Evolutionary conservation across 2,888 invertebrate species (phyloP), one percentile per base, ranked within the genome.

Genomic region (Macroteleia sp.): DNA sequence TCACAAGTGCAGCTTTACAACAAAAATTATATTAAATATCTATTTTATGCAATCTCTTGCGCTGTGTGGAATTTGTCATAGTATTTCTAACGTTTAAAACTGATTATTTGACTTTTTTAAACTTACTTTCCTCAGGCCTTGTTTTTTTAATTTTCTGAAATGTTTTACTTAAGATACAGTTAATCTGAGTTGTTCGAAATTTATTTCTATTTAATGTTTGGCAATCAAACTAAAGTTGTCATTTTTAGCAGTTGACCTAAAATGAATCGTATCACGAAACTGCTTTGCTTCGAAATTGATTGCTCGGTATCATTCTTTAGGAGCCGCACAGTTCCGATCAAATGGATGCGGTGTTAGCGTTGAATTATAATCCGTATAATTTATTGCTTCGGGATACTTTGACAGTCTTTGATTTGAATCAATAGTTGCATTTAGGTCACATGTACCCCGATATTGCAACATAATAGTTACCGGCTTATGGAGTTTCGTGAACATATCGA

Each of bases 391-490:
- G 30, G 17, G 39, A 56, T 56, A 62, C 62, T 54, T 71, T 8
- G 25, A 20, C 46, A 46, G 54, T 71, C 46, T 71, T 62, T 44
- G 46, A 62, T 66, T 64, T 30, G 42, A 74, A 59, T 66, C 64
- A 44, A 71, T 71, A 62, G 17, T 62, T 46, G 52, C 44, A 62
- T 62, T 62, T 46, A 22, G 54, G 71, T 62, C 62, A 56, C 52
- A 30, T 39, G 17, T 39, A 48, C 50, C 30, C 36, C 14, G 67
- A 42, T 66, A 70, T 62, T 57, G 70, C 36, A 57, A 71, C 66
- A 71, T 66, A 75, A 75, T 66, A 61, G 75, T 56, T 50, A 56
- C 41, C 36, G 42, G 59, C 52, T 67, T 77, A 57, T 64, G 48
- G 66, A 57, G 61, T 46, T 28, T 52, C 59, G 62, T 61, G 62